These are phyloP conservation scores for Plecotus auritus DNA, from an alignment of 2,113 vertebrate genomes.

Conservation along the genomic window DNA sequence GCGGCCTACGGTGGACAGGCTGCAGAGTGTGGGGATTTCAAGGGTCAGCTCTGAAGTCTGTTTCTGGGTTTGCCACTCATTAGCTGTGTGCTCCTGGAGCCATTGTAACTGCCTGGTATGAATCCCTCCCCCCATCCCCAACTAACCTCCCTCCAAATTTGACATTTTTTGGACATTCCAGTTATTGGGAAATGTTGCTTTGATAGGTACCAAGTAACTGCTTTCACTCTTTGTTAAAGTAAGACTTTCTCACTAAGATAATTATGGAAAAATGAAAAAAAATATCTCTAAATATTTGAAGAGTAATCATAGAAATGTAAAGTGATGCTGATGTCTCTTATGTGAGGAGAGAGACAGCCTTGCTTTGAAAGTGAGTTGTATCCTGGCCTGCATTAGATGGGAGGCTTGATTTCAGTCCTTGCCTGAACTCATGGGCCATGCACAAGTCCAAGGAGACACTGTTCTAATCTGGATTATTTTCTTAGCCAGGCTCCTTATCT, in stretches of 20 bases:
- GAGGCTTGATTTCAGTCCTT: background rate
- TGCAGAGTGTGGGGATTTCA: background rate
- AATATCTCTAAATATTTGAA: background rate
- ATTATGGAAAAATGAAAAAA: background rate
- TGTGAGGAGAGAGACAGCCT: background rate
- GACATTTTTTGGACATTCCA: background rate
- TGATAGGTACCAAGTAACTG: background rate
- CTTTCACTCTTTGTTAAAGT: background rate
- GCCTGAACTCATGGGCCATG: background rate
- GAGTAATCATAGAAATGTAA: background rate
- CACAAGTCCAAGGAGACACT: background rate
- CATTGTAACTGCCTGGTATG: background rate
- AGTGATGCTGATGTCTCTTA: background rate
- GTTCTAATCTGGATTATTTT: background rate
- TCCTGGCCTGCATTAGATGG: fast-evolving
- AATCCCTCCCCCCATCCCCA: background rate
- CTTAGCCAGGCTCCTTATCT: background rate
- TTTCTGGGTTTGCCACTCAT: background rate
- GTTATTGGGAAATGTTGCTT: background rate
- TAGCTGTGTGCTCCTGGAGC: background rate
- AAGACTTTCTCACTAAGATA: background rate
- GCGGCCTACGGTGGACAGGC: background rate
- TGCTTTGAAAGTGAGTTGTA: background rate
- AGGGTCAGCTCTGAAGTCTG: background rate
- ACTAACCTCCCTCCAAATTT: background rate